Percentiles rank a stretch among this genome's conserved stretches.
phyloP scores from a whole-genome alignment of 2,113 vertebrate species.

The Garra rufa region DNA sequence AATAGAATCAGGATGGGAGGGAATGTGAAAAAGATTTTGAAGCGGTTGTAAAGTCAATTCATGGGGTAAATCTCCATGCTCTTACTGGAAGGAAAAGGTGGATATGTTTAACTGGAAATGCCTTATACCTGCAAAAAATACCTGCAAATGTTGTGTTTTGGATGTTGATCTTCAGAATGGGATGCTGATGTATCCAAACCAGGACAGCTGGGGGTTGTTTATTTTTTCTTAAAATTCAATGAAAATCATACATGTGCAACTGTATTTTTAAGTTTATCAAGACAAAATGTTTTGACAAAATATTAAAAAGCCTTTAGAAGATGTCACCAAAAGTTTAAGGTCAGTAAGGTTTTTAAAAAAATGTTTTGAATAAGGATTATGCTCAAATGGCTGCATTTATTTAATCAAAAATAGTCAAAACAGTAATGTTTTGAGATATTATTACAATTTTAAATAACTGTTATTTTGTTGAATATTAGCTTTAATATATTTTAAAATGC shows the following conservation, averaged over 20 bases:
- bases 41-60: not conserved
- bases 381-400: not conserved
- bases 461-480: not conserved
- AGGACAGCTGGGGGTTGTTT: not conserved
- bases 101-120: not conserved
- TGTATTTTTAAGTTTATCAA: not conserved
- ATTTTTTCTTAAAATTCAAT: no score
- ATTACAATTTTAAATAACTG: not conserved
- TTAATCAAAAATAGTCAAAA: not conserved
- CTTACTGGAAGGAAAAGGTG: no score
- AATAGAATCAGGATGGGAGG: not conserved
- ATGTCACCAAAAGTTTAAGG: not conserved
- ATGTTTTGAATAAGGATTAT: not conserved
- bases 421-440: no score
- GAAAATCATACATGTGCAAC: no score
- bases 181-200: not conserved
- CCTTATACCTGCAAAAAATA: not conserved
- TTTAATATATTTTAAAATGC: not conserved
- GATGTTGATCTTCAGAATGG: not conserved
- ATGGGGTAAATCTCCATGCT: not conserved
- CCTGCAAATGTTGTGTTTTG: not conserved
- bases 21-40: not conserved
- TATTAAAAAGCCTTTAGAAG: not conserved
- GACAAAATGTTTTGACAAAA: not conserved
- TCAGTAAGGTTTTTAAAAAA: no score